Evolutionary conservation across 2,888 invertebrate species (phyloP).

Genomic region (Sesia apiformis): DNA sequence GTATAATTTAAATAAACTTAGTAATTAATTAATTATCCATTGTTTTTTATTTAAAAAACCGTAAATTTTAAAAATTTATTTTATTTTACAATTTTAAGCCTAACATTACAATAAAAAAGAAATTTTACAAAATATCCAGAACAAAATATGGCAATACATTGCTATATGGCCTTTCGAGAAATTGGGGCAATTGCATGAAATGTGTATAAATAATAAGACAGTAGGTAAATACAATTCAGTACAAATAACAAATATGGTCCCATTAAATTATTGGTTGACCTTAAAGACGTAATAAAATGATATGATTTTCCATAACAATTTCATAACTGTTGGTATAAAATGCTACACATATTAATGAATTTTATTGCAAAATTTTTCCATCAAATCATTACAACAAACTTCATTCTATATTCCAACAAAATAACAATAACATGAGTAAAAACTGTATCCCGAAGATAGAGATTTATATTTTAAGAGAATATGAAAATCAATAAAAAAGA

Average conservation of each 20-base stretch:
- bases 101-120: background rate
- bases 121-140: background rate
- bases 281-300: background rate
- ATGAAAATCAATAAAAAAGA: too few relatives aligned
- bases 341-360: too few relatives aligned
- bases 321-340: background rate
- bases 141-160: conserved; percentile 2
- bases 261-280: background rate
- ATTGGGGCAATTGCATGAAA: background rate
- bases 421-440: too few relatives aligned
- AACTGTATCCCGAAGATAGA: too few relatives aligned
- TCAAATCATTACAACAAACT: too few relatives aligned
- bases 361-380: too few relatives aligned
- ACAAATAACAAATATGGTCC: background rate
- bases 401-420: too few relatives aligned
- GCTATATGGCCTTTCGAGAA: conserved; percentile 1
- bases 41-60: background rate
- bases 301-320: background rate
- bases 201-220: background rate
- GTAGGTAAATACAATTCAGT: background rate
- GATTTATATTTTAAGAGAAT: too few relatives aligned
- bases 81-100: background rate
- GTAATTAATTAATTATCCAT: background rate
- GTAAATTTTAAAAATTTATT: background rate
- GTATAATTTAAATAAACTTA: conserved; percentile 38